phyloP scores from a whole-genome alignment of 2,113 vertebrate genomes.

The Cisticola juncidis region DNA sequence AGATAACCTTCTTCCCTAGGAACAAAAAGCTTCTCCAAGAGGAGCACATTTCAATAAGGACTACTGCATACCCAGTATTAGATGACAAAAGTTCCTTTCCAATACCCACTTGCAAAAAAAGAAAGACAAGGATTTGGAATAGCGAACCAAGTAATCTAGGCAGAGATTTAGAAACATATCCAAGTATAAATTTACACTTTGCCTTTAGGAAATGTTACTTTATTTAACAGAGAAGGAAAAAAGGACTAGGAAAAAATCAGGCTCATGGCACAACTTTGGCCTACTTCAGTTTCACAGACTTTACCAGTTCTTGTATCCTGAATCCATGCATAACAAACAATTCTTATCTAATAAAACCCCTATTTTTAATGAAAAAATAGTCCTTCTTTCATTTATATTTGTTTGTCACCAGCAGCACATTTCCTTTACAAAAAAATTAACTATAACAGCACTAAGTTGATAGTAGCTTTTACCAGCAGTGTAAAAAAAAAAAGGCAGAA shows the following conservation, averaged over 20 bases:
- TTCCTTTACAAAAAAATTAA: background rate
- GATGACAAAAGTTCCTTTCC: background rate
- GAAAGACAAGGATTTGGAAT: background rate
- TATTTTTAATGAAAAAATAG: background rate
- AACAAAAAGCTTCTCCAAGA: background rate
- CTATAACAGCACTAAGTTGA: background rate
- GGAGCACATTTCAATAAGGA: background rate
- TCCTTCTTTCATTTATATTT: background rate
- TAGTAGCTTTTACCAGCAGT: background rate
- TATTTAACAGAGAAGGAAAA: background rate
- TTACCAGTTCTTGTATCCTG: background rate
- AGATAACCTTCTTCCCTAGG: background rate
- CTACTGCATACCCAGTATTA: background rate
- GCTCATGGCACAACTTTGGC: background rate
- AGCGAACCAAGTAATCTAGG: background rate
- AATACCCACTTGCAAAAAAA: background rate
- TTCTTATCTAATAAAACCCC: accelerated
- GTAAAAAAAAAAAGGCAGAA: background rate
- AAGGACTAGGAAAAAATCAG: background rate
- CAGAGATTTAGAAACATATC: background rate
- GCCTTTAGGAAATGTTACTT: background rate
- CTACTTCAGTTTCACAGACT: background rate
- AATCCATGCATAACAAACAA: background rate
- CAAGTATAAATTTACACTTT: background rate
- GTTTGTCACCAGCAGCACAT: background rate